Evolutionary conservation across 1,140 invertebrate species (phyloP).

Genomic region (Steinernema feltiae): DNA sequence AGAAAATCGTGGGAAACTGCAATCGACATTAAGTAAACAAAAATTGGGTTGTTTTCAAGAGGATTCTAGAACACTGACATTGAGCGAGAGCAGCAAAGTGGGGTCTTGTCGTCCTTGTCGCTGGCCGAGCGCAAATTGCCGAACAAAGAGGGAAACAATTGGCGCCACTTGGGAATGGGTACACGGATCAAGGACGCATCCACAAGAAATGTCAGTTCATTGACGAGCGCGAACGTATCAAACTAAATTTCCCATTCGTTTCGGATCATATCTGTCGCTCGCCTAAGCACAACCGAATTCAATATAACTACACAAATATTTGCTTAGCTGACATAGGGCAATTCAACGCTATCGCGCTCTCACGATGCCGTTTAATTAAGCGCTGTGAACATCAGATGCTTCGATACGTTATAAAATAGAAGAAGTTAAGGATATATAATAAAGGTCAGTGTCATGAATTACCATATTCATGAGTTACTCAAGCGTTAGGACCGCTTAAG

Average conservation of each 20-base stretch:
- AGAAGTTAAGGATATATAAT: too few relatives aligned
- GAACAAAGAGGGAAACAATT: neutral
- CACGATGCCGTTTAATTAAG: constrained; percentile 1
- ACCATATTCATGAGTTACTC: neutral
- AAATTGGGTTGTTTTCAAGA: neutral
- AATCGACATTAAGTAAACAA: neutral
- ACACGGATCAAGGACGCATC: neutral
- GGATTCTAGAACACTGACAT: neutral
- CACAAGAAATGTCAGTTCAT: too few relatives aligned
- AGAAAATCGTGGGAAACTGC: neutral
- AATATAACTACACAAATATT: neutral
- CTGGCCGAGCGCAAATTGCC: neutral
- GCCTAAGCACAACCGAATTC: neutral
- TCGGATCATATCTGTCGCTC: too few relatives aligned
- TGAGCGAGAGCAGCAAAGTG: neutral
- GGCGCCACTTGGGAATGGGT: neutral
- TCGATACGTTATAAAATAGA: too few relatives aligned
- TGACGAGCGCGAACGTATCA: too few relatives aligned
- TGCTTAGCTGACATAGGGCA: neutral
- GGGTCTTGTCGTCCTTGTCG: neutral
- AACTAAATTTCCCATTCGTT: too few relatives aligned
- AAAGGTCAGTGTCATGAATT: too few relatives aligned
- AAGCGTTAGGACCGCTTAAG: neutral
- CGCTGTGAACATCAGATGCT: too few relatives aligned
- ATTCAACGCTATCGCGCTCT: neutral